These are phyloP conservation scores for Salvelinus namaycush DNA, from an alignment of 2,113 vertebrate genomes.

Conservation along the genomic window DNA sequence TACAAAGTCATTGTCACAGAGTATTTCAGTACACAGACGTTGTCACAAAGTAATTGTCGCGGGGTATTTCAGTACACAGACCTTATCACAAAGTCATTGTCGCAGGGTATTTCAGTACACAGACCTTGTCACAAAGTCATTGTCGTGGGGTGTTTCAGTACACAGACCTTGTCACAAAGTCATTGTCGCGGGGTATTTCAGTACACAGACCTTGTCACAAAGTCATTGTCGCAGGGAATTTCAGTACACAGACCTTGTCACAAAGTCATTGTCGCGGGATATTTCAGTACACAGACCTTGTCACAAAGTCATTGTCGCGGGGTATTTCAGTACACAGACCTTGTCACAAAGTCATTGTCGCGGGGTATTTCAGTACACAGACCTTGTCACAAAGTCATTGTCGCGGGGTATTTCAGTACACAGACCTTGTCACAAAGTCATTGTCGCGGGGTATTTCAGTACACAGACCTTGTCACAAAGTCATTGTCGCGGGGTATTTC, in stretches of 20 bases:
- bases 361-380: not conserved
- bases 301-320: not conserved
- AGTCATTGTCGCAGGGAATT: not conserved
- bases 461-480: not conserved
- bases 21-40: not conserved
- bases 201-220: not conserved
- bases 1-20: not conserved
- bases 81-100: not conserved
- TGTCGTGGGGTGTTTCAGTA: not conserved
- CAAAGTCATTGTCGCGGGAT: not conserved
- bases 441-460: not conserved
- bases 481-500: not conserved
- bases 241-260: not conserved
- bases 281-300: not conserved
- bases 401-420: not conserved
- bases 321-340: not conserved
- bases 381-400: not conserved
- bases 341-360: not conserved
- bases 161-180: not conserved
- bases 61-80: not conserved
- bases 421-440: not conserved
- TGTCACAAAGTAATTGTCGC: not conserved
- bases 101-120: not conserved
- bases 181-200: not conserved
- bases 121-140: not conserved